Evolutionary conservation across 2,113 vertebrate genomes (phyloP).

Genomic region (Struthio camelus): DNA sequence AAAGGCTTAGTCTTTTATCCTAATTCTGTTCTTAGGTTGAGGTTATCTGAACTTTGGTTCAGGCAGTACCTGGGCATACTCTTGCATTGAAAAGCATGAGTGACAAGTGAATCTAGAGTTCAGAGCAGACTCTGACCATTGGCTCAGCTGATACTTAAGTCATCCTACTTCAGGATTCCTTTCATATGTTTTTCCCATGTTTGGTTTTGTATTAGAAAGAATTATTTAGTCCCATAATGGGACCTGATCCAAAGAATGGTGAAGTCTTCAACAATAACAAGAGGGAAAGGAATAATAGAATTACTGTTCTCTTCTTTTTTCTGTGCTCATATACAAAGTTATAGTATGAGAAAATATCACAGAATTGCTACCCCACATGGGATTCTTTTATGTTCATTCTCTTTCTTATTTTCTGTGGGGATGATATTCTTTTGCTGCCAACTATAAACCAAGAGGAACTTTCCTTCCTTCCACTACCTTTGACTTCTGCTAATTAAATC

Average conservation of each 20-base stretch:
- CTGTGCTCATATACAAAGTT: background rate
- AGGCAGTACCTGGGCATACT: background rate
- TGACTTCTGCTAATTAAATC: background rate
- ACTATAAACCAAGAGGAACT: background rate
- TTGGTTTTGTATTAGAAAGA: background rate
- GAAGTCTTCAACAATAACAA: background rate
- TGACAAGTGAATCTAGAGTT: background rate
- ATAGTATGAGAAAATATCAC: background rate
- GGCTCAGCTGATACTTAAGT: background rate
- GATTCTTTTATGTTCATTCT: background rate
- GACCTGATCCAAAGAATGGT: background rate
- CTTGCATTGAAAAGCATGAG: fast-evolving
- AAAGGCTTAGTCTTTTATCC: background rate
- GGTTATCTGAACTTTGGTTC: background rate
- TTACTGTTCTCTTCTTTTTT: background rate
- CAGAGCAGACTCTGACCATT: background rate
- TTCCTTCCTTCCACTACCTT: background rate
- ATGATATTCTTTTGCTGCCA: background rate
- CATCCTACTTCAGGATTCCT: background rate
- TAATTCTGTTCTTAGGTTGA: background rate
- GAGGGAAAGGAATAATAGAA: background rate
- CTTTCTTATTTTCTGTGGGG: background rate
- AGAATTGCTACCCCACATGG: background rate
- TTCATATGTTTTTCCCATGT: background rate
- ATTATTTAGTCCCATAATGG: background rate